These are phyloP conservation scores for Drosophila basisetae DNA, from an alignment of 2,888 invertebrate species.

Conservation along the genomic window DNA sequence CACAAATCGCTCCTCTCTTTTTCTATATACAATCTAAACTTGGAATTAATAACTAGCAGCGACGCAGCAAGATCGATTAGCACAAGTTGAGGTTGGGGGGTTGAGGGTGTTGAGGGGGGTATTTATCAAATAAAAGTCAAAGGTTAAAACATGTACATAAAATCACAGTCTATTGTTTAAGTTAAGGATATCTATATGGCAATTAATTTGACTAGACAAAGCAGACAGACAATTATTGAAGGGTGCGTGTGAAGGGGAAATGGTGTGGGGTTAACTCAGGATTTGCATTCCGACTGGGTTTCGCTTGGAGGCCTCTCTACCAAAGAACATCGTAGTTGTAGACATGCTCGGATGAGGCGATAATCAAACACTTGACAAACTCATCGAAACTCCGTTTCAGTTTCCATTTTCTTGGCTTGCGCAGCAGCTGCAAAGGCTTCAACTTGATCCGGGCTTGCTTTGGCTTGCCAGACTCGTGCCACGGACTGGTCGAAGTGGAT, in stretches of 20 bases:
- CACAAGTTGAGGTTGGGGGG: background rate
- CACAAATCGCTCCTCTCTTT: slow-evolving; percentile 37
- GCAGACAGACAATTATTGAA: slow-evolving; percentile 27
- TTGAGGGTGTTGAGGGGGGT: background rate
- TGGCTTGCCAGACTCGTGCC: slow-evolving; percentile 52
- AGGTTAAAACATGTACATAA: slow-evolving; percentile 47
- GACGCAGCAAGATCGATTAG: slow-evolving; percentile 22
- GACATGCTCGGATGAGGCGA: slow-evolving; percentile 73
- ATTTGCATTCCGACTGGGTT: slow-evolving; percentile 20
- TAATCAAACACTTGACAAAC: slow-evolving; percentile 69
- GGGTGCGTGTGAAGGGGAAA: background rate
- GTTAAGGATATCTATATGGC: slow-evolving; percentile 57
- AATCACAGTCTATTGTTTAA: slow-evolving; percentile 69
- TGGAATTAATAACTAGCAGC: slow-evolving; percentile 31
- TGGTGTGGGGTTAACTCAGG: background rate
- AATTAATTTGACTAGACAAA: slow-evolving; percentile 69
- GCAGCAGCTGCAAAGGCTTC: slow-evolving; percentile 60
- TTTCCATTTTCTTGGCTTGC: slow-evolving; percentile 81
- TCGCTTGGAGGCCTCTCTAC: slow-evolving; percentile 38
- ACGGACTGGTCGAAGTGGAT: slow-evolving; percentile 69
- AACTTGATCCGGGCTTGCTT: slow-evolving; percentile 34
- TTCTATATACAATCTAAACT: slow-evolving; percentile 56
- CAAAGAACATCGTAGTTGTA: slow-evolving; percentile 73
- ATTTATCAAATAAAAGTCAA: slow-evolving; percentile 1
- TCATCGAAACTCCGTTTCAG: slow-evolving; percentile 71